phyloP scores from a whole-genome alignment of 2,113 vertebrate species.

The Ginglymostoma cirratum region DNA sequence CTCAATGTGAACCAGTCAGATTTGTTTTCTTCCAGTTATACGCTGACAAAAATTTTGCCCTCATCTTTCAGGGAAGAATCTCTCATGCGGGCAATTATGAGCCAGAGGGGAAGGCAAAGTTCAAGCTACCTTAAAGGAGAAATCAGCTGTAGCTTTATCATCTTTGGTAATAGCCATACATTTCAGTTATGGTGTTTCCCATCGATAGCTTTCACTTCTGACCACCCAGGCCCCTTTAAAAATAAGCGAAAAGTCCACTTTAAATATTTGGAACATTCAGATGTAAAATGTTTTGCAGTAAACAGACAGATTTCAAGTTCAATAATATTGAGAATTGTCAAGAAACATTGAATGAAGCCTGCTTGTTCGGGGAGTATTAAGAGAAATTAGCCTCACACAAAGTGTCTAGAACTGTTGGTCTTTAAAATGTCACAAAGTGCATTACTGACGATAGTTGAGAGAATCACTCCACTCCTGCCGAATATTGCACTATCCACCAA shows the following conservation, averaged over 20 bases:
- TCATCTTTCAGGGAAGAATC: neutral
- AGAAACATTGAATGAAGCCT: neutral
- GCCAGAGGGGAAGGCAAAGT: neutral
- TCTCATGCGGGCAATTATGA: too few relatives aligned
- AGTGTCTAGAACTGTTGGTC: neutral
- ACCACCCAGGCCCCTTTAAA: neutral
- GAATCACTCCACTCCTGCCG: neutral
- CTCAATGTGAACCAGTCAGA: neutral
- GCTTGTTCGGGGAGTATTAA: too few relatives aligned
- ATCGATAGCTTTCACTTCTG: neutral
- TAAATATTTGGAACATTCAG: neutral
- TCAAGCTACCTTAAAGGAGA: neutral
- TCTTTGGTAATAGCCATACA: neutral
- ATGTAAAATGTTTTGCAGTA: neutral
- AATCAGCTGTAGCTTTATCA: neutral
- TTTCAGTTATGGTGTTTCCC: neutral
- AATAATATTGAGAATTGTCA: neutral
- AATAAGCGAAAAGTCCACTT: neutral
- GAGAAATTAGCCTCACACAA: neutral
- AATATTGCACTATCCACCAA: neutral
- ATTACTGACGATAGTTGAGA: neutral
- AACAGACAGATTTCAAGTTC: neutral
- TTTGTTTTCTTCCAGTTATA: neutral
- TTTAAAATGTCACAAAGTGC: neutral
- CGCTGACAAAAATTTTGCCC: neutral